These are phyloP conservation scores for Arrhamphus sclerolepis DNA, from an alignment of 2,797 vertebrate genomes.

Conservation along the genomic window DNA sequence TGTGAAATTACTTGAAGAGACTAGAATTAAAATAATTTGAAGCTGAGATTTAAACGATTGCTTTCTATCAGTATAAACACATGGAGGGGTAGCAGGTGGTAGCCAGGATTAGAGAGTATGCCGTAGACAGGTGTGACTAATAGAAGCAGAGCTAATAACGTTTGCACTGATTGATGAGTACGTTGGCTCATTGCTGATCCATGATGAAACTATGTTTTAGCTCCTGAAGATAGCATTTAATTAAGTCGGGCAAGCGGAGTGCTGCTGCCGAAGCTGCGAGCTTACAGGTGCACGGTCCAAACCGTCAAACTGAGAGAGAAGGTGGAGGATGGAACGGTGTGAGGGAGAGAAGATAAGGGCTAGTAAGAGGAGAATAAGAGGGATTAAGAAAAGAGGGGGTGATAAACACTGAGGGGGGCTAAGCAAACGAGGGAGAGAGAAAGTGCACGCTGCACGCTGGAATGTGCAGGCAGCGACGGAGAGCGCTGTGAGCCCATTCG, in stretches of 20 bases:
- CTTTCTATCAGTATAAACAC: no score
- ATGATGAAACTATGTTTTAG: conserved; percentile 51
- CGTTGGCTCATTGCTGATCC: conserved; percentile 54
- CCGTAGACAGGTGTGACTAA: conserved; percentile 36
- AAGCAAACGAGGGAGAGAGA: conserved; percentile 41
- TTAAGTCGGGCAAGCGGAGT: conserved; percentile 52
- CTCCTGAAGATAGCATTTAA: conserved; percentile 66
- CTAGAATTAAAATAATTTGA: background rate
- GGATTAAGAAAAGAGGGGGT: conserved; percentile 49
- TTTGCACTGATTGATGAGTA: conserved; percentile 53
- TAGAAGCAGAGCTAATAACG: conserved; percentile 41
- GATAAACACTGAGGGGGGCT: conserved; percentile 47
- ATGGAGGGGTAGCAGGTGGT: conserved; percentile 6
- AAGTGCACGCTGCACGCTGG: conserved; percentile 59
- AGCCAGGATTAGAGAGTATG: conserved; percentile 20
- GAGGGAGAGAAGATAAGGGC: conserved; percentile 12
- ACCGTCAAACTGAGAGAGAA: conserved; percentile 39
- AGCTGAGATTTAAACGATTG: background rate
- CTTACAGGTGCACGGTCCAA: conserved; percentile 71
- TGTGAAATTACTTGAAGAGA: background rate
- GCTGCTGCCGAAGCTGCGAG: conserved; percentile 43
- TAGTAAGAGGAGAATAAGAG: conserved; percentile 45
- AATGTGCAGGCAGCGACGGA: conserved; percentile 56
- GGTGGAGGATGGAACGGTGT: background rate
- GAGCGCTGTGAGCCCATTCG: conserved; percentile 46